phyloP scores from a whole-genome alignment of 2,888 invertebrate species.

The Plagodis dolabraria region DNA sequence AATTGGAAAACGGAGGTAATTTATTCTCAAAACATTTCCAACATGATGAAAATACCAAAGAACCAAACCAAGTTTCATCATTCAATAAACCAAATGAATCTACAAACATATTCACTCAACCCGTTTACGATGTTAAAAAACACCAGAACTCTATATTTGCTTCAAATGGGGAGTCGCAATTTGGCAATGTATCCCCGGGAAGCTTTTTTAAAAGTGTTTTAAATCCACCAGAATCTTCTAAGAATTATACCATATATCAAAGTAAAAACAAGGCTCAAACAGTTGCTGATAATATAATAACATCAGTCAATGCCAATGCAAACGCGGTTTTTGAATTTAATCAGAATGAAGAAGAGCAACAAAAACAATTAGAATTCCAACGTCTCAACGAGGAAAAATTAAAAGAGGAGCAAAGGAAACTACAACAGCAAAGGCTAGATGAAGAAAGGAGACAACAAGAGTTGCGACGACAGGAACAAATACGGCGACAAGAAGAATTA shows the following conservation, averaged over 20 bases:
- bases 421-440: slow-evolving; percentile 45
- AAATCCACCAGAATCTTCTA: slow-evolving; percentile 45
- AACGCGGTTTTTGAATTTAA: slow-evolving; percentile 64
- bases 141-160: slow-evolving; percentile 40
- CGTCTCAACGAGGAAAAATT: slow-evolving; percentile 48
- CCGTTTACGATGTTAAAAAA: slow-evolving; percentile 29
- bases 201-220: slow-evolving; percentile 70
- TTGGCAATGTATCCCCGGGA: slow-evolving; percentile 59
- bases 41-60: slow-evolving; percentile 42
- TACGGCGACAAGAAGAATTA: slow-evolving; percentile 43
- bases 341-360: slow-evolving; percentile 48
- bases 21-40: slow-evolving; percentile 56
- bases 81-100: slow-evolving; percentile 50
- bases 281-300: slow-evolving; percentile 67
- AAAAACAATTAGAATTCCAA: slow-evolving; percentile 38
- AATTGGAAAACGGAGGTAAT: slow-evolving; percentile 49
- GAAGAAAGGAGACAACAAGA: slow-evolving; percentile 46
- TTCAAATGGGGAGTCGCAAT: slow-evolving; percentile 52
- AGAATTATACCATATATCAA: slow-evolving; percentile 65
- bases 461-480: slow-evolving; percentile 41
- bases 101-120: slow-evolving; percentile 48
- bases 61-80: slow-evolving; percentile 54
- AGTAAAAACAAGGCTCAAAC: slow-evolving; percentile 68
- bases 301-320: slow-evolving; percentile 51
- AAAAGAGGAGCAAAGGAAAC: slow-evolving; percentile 53